phyloP scores from a whole-genome alignment of 2,888 invertebrate genomes.

The Epicampocera succincta region DNA sequence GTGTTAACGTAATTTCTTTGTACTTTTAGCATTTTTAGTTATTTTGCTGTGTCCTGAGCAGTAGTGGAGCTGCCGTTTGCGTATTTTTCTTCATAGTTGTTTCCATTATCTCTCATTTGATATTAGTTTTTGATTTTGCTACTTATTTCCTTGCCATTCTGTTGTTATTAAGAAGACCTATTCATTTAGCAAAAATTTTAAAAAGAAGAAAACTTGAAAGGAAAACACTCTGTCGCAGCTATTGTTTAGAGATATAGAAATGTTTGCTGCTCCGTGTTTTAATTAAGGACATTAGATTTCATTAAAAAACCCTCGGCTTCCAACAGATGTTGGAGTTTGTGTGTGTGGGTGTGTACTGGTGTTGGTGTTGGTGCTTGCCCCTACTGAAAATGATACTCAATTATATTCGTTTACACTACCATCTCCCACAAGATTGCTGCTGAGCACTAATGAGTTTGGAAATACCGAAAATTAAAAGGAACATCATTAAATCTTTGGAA shows the following conservation, averaged over 20 bases:
- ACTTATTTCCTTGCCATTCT: conserved; percentile 20
- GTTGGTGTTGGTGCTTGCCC: not conserved
- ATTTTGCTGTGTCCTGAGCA: conserved; percentile 6
- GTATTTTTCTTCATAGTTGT: conserved; percentile 28
- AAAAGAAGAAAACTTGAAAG: not conserved
- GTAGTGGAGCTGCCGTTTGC: conserved; percentile 14
- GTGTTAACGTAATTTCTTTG: too few relatives aligned
- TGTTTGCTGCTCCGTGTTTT: conserved; percentile 9
- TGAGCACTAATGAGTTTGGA: conserved; percentile 61
- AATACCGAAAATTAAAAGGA: conserved; percentile 33
- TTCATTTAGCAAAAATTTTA: not conserved
- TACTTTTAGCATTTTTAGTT: not conserved
- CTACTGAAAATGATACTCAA: conserved; percentile 56
- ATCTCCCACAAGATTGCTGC: conserved; percentile 10
- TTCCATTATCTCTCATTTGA: conserved; percentile 59
- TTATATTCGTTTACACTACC: conserved; percentile 58
- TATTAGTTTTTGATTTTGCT: conserved; percentile 53
- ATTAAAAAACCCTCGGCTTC: conserved; percentile 13
- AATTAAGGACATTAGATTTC: conserved; percentile 46
- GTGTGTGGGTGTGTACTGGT: conserved; percentile 13
- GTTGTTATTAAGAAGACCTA: conserved; percentile 16
- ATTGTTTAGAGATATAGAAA: conserved; percentile 9
- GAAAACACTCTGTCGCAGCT: conserved; percentile 1
- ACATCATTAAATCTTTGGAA: not conserved
- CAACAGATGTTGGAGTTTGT: not conserved